Percentiles rank a stretch among this genome's conserved stretches.
phyloP scores from a whole-genome alignment of 2,797 vertebrate genomes.

The Neopelma chrysocephalum region DNA sequence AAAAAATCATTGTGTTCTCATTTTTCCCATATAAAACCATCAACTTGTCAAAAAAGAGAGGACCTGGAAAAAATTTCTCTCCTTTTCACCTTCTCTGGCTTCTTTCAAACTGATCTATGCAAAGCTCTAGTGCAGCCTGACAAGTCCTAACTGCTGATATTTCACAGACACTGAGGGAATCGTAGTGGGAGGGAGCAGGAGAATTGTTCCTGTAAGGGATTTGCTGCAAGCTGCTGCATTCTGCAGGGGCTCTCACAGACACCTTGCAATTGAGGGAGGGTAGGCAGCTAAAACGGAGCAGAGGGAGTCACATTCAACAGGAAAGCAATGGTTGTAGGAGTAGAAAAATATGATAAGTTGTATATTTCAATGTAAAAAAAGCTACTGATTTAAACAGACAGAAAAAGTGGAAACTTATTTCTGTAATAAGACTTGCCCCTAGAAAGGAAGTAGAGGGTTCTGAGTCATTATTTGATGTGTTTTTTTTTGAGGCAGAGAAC shows the following conservation, averaged over 20 bases:
- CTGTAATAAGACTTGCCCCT: background rate
- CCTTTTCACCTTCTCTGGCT: conserved; percentile 60
- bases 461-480: background rate
- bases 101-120: conserved; percentile 57
- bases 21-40: conserved; percentile 39
- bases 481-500: conserved; percentile 12
- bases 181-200: background rate
- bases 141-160: conserved; percentile 71
- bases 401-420: background rate
- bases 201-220: background rate
- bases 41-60: conserved; percentile 43
- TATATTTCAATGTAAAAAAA: background rate
- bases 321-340: background rate
- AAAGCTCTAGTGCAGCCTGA: conserved; percentile 60
- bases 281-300: background rate
- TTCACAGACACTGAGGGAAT: conserved; percentile 66
- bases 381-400: background rate
- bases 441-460: background rate
- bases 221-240: background rate
- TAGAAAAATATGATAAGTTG: background rate
- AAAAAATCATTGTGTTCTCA: background rate
- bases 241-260: background rate
- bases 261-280: background rate
- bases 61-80: conserved; percentile 46
- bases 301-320: background rate